phyloP scores from a whole-genome alignment of 2,797 vertebrate genomes.

The Pipistrellus pipistrellus region DNA sequence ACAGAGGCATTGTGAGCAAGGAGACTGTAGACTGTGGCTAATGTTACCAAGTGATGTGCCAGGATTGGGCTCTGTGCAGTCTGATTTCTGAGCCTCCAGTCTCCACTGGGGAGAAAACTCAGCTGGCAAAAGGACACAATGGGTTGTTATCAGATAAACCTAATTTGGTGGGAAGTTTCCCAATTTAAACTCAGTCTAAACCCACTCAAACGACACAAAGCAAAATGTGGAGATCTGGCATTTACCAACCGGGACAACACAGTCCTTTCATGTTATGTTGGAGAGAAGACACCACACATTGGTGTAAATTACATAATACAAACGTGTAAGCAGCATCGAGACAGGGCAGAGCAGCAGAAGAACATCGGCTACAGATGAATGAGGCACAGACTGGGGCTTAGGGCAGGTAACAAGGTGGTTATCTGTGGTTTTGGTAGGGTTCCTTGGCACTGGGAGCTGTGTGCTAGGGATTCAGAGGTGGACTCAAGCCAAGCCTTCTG shows the following conservation, averaged over 20 bases:
- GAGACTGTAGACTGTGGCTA: neutral
- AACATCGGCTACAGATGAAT: neutral
- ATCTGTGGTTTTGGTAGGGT: neutral
- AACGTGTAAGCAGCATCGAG: neutral
- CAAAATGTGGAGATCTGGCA: neutral
- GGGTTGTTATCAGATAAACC: neutral
- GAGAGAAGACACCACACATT: too few relatives aligned
- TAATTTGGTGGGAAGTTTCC: neutral
- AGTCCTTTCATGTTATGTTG: neutral
- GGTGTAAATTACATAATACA: too few relatives aligned
- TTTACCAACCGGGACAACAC: neutral
- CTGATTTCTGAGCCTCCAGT: neutral
- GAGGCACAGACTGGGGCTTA: rapidly evolving
- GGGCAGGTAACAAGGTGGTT: too few relatives aligned
- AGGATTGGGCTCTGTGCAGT: neutral
- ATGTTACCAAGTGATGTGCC: neutral
- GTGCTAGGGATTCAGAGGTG: neutral
- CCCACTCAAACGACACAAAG: neutral
- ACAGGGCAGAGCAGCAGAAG: neutral
- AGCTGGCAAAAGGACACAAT: neutral
- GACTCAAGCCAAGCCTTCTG: too few relatives aligned
- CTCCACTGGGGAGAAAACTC: neutral
- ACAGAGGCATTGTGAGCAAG: neutral
- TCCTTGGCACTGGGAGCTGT: neutral
- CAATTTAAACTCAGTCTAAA: neutral